These are phyloP conservation scores for Acridotheres tristis DNA, from an alignment of 2,797 vertebrate species.

Conservation along the genomic window DNA sequence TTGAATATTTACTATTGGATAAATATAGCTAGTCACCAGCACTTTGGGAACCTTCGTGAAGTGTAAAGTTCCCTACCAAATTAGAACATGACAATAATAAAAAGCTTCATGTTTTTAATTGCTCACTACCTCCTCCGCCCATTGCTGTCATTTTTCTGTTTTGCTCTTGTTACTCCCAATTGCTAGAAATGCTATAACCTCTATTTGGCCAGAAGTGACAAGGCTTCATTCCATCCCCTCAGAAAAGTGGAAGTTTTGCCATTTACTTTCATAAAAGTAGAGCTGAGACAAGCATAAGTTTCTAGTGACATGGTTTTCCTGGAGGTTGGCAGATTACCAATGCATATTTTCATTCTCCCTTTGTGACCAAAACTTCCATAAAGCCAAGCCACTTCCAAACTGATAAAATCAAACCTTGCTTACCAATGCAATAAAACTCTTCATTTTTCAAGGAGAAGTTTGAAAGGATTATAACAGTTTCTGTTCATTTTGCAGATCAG, in stretches of 20 bases:
- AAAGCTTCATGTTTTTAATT: slow-evolving; percentile 11
- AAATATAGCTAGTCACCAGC: slow-evolving; percentile 74
- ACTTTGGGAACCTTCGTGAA: slow-evolving; percentile 50
- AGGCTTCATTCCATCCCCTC: background rate
- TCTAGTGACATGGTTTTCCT: background rate
- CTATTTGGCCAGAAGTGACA: slow-evolving; percentile 7
- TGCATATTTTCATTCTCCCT: slow-evolving; percentile 50
- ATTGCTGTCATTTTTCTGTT: slow-evolving; percentile 5
- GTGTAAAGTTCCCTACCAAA: slow-evolving; percentile 53
- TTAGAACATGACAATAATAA: slow-evolving; percentile 34
- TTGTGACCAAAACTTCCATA: background rate
- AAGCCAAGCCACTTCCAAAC: background rate
- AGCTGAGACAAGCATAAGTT: slow-evolving; percentile 3
- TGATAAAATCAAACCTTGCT: slow-evolving; percentile 18
- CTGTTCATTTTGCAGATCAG: slow-evolving; percentile 83
- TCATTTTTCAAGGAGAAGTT: background rate
- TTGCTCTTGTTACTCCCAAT: background rate
- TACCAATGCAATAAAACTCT: background rate
- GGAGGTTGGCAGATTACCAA: slow-evolving; percentile 15
- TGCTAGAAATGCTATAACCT: slow-evolving; percentile 5
- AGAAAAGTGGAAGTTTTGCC: background rate
- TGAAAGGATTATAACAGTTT: slow-evolving; percentile 13
- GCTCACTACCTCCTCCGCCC: slow-evolving; percentile 12
- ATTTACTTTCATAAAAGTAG: slow-evolving; percentile 6
- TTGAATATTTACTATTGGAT: slow-evolving; percentile 77